Evolutionary conservation across 1,140 invertebrate species (phyloP).

Genomic region (Megathymus violae): DNA sequence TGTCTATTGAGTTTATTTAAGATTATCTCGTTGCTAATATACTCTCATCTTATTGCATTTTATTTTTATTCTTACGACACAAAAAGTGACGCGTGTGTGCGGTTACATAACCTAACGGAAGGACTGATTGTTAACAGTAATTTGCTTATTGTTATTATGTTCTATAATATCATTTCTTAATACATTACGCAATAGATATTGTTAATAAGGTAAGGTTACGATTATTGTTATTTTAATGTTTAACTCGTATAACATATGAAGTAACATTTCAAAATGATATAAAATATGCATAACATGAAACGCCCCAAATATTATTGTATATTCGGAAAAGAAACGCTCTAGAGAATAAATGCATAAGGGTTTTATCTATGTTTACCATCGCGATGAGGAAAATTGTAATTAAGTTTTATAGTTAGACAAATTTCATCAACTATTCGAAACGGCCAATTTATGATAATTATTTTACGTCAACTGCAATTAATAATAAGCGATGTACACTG

Average conservation of each 20-base stretch:
- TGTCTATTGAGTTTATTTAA: slow-evolving; percentile 59
- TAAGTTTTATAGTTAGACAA: slow-evolving; percentile 63
- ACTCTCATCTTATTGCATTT: slow-evolving; percentile 29
- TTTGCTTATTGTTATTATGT: too few species aligned
- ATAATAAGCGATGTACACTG: slow-evolving; percentile 22
- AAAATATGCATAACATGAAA: too few species aligned
- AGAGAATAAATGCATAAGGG: slow-evolving; percentile 55
- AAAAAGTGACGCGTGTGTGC: slow-evolving; percentile 7
- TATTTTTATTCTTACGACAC: slow-evolving; percentile 8
- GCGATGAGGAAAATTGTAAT: slow-evolving; percentile 48
- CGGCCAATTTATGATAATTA: slow-evolving; percentile 42
- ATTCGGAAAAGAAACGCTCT: neutral
- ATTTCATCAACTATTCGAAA: slow-evolving; percentile 47
- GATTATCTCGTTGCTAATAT: slow-evolving; percentile 54
- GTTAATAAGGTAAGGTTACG: too few species aligned
- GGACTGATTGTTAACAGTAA: too few species aligned
- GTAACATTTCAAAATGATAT: too few species aligned
- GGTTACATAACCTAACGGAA: too few species aligned
- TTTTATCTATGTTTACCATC: slow-evolving; percentile 54
- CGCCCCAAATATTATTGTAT: slow-evolving; percentile 46
- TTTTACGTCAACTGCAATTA: slow-evolving; percentile 17
- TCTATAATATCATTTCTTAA: too few species aligned
- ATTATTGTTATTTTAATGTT: too few species aligned
- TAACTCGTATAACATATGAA: too few species aligned
- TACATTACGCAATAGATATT: too few species aligned